Percentiles rank a stretch among this genome's conserved stretches.
phyloP scores from a whole-genome alignment of 2,797 vertebrate genomes.

The Centropyge bicolor region DNA sequence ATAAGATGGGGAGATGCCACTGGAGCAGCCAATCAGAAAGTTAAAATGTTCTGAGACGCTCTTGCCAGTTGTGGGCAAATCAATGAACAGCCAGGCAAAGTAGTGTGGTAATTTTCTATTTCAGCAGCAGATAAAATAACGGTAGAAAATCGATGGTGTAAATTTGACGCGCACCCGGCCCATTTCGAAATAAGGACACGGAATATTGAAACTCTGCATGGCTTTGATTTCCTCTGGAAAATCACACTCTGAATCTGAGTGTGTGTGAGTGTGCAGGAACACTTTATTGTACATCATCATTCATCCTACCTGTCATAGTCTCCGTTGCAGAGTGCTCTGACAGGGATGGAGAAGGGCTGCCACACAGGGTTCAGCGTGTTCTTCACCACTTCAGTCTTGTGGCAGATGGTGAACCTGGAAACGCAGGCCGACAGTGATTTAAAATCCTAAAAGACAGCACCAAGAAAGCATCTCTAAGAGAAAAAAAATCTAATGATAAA shows the following conservation, averaged over 20 bases:
- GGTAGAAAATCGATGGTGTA: constrained; percentile 61
- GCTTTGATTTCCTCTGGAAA: constrained; percentile 48
- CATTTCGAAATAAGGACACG: constrained; percentile 44
- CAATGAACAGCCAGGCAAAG: constrained; percentile 54
- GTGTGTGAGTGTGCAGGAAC: neutral
- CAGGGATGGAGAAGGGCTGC: constrained; percentile 93
- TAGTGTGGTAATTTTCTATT: constrained; percentile 59
- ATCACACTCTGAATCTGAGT: constrained; percentile 9
- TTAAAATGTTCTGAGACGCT: constrained; percentile 56
- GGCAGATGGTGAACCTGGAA: constrained; percentile 95
- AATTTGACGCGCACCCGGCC: constrained; percentile 38
- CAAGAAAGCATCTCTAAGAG: constrained; percentile 14
- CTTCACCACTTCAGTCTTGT: constrained; percentile 95
- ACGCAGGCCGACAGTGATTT: constrained; percentile 43
- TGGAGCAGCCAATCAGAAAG: constrained; percentile 64
- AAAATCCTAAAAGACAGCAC: constrained; percentile 30
- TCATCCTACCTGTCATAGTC: constrained; percentile 91
- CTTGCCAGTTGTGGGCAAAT: constrained; percentile 59
- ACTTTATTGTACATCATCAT: constrained; percentile 24
- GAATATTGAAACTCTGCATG: constrained; percentile 28
- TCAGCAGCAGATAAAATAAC: constrained; percentile 59
- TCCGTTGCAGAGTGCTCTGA: constrained; percentile 94
- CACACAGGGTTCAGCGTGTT: constrained; percentile 94
- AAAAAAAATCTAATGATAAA: neutral
- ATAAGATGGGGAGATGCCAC: constrained; percentile 53